Base-by-base conservation (phyloP, 1,140 invertebrate genomes). In the Centruroides vittatus region DNA sequence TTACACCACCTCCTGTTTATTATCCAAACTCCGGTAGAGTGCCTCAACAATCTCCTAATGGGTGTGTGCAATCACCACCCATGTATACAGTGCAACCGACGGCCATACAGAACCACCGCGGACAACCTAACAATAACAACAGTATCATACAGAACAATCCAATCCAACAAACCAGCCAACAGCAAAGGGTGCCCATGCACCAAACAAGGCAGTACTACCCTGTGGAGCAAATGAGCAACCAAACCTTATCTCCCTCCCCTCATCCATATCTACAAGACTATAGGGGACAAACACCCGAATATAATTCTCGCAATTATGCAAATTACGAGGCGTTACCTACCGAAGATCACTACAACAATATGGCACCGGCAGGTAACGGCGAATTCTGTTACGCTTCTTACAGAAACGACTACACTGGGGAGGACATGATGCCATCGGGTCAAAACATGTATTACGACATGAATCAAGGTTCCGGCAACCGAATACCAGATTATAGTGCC, bases 401-500 rank as follows among this genome's bases (percentile, higher is more conserved):
- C 55, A 12, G 55, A 47, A 35, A 12, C 5, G 55, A 56, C 5
- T 13, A 13, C 9, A 56, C 35, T 1, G 55, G 35, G 6, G 35
- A 41, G 5, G 55, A 56, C 55, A 41, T 34, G 12, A 13, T 13
- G n/a, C n/a, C 55, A n/a, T 36, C 55, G 35, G 55, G 46, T 5
- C 63, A 64, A 52, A 65, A 57, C 23, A 61, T 65, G 35, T 65
- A 65, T 23, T 65, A 61, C 35, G 63, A 65, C 35, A 10, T 65
- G n/a, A 61, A 57, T 52, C 61, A 62, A 49, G 61, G 63, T 36
- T 60, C 51, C 55, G 49, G 23, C 46, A 64, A 55, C n/a, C 35
- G 63, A 56, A 59, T 65, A 9, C 63, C 63, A 57, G 63, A 65
- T 23, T 65, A 65, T 41, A 65, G 63, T 62, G 63, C 63, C 12